Percentiles rank a stretch among this genome's conserved stretches.
These are phyloP conservation scores for Motacilla tschutschensis DNA, from an alignment of 2,113 vertebrate species.

Conservation along the genomic window DNA sequence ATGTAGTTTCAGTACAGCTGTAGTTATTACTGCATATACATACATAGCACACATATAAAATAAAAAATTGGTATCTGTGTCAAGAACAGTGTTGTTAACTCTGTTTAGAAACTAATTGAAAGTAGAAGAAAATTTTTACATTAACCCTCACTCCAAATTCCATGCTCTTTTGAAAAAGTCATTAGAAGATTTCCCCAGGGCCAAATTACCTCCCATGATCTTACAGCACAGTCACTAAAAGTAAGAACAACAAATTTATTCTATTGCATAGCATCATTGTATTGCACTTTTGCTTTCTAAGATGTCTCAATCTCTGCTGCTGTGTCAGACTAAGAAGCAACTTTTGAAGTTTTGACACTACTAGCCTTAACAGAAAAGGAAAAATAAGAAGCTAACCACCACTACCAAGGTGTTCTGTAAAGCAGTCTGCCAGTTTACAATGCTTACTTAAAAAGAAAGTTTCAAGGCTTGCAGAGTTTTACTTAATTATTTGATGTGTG, in stretches of 20 bases:
- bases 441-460: background rate
- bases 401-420: background rate
- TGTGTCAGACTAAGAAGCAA: background rate
- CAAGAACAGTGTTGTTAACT: background rate
- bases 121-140: background rate
- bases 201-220: background rate
- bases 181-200: conserved; percentile 1
- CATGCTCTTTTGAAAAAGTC: background rate
- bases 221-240: background rate
- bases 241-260: background rate
- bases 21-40: background rate
- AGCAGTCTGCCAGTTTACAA: background rate
- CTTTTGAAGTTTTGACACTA: background rate
- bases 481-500: background rate
- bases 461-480: background rate
- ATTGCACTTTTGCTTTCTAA: background rate
- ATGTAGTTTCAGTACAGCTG: background rate
- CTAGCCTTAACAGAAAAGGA: background rate
- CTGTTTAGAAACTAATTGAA: background rate
- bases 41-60: background rate
- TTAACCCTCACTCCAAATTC: conserved; percentile 11
- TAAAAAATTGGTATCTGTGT: background rate
- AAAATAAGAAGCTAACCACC: background rate
- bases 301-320: background rate
- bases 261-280: background rate